A percentile compares a stretch with the other conserved stretches of the same genome.
These are phyloP conservation scores for Oasisia sp. DNA, from an alignment of 2,888 invertebrate species.

Conservation along the genomic window DNA sequence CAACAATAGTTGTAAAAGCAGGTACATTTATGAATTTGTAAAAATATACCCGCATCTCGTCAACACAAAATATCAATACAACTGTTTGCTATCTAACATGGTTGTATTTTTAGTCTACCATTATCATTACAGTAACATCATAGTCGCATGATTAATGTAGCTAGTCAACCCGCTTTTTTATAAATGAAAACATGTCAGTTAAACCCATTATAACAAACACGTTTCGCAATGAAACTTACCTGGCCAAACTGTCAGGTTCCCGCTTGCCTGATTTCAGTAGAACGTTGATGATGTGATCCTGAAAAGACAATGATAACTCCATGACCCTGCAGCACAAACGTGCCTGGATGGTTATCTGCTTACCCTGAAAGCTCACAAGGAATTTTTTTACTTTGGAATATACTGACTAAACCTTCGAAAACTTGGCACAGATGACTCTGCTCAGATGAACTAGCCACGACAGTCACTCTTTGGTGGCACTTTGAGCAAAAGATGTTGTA, in stretches of 20 bases:
- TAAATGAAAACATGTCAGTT: neutral
- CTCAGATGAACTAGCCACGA: neutral
- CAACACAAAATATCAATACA: too few relatives aligned
- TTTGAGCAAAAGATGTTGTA: too few relatives aligned
- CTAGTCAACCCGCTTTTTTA: neutral
- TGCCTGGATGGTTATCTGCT: neutral
- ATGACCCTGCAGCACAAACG: neutral
- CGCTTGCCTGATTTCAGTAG: slow-evolving; percentile 86
- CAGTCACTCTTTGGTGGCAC: neutral
- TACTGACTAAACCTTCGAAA: too few relatives aligned
- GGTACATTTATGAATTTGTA: neutral
- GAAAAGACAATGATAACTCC: slow-evolving; percentile 37
- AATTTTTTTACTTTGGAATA: too few relatives aligned
- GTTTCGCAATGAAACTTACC: slow-evolving; percentile 61
- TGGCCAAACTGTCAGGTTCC: slow-evolving; percentile 87
- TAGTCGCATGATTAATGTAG: too few relatives aligned
- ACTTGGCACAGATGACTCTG: neutral
- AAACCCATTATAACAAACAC: neutral
- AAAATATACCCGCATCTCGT: neutral
- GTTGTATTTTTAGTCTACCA: too few relatives aligned
- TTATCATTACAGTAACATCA: too few relatives aligned
- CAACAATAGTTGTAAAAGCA: neutral
- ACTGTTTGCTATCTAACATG: too few relatives aligned
- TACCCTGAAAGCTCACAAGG: too few relatives aligned
- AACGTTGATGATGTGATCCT: slow-evolving; percentile 89